Evolutionary conservation across 2,888 invertebrate genomes (phyloP), one percentile per base, ranked within the genome.

Genomic region (Troides aeacus): DNA sequence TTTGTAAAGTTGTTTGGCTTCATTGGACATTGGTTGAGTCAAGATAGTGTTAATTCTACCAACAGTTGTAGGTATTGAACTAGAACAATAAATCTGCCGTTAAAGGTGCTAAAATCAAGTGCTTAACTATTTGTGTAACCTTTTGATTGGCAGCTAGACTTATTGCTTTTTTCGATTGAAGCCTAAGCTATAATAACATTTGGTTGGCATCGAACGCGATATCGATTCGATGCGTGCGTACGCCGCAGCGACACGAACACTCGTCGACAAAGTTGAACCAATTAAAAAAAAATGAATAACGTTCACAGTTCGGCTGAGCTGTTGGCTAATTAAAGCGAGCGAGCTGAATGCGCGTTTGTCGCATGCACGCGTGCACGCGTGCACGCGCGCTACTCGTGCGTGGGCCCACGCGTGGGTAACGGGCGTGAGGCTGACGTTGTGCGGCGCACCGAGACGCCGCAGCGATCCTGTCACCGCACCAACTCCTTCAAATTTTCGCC

Each of bases 301-400:
- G 24, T 23, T 50, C 63, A 59, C 65, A 65, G 23, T 58, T 58
- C 42, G 42, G 58, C 21, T 57, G 42, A 30, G 21, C 21, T 18
- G 58, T 50, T 68, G 36, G 68, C 46, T 68, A 59, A 63, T 68
- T 63, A 63, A 63, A 68, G 50, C 24, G 61, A 12, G 62, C 62
- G 24, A 24, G 30, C 17, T 68, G n/a, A 53, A 62, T 58, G 67
- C 57, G 42, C 57, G 57, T 68, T 68, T 62, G 62, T 63, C 62
- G 50, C 21, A 59, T 8, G 46, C 58, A 36, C 62, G 62, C 42
- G 10, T n/a, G 60, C 60, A 60, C 30, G 17, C 30, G 10, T n/a
- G 60, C 60, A 60, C 18, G 17, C 30, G 18, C 60, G 8, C 53
- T 10, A 60, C 30, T 42, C 46, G 23, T 24, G 62, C 18, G 50